Percentiles rank a stretch among this genome's conserved stretches.
phyloP scores from a whole-genome alignment of 2,797 vertebrate species.

The Galaxias olidus region DNA sequence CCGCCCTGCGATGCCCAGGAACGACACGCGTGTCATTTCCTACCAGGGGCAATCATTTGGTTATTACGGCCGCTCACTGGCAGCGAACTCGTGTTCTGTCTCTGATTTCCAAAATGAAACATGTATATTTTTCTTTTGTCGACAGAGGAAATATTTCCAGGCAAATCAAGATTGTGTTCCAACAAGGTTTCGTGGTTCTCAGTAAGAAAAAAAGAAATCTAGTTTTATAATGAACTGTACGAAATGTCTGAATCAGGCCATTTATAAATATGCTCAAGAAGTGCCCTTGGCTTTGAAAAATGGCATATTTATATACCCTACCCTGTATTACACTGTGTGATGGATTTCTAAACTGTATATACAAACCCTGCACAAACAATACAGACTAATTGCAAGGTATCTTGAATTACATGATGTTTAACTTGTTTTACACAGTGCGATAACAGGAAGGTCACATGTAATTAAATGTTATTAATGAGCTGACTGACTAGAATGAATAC shows the following conservation, averaged over 20 bases:
- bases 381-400: slow-evolving; percentile 68
- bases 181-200: slow-evolving; percentile 36
- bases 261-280: slow-evolving; percentile 66
- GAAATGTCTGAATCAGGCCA: slow-evolving; percentile 58
- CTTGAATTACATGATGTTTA: slow-evolving; percentile 73
- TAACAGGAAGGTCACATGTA: slow-evolving; percentile 75
- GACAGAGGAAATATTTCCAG: slow-evolving; percentile 66
- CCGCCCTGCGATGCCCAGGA: slow-evolving; percentile 63
- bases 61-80: slow-evolving; percentile 66
- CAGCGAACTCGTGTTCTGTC: slow-evolving; percentile 61
- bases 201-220: slow-evolving; percentile 37
- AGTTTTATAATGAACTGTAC: slow-evolving; percentile 59
- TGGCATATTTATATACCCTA: slow-evolving; percentile 67
- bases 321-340: slow-evolving; percentile 53
- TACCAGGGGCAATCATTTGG: slow-evolving; percentile 64
- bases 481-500: slow-evolving; percentile 62
- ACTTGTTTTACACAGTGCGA: slow-evolving; percentile 52
- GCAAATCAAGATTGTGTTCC: slow-evolving; percentile 63
- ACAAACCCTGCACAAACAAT: slow-evolving; percentile 66
- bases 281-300: slow-evolving; percentile 67
- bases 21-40: slow-evolving; percentile 74
- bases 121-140: slow-evolving; percentile 74
- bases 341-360: slow-evolving; percentile 74
- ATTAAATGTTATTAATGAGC: slow-evolving; percentile 74
- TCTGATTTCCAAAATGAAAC: slow-evolving; percentile 68